Evolutionary conservation across 2,113 vertebrate species (phyloP).

Genomic region (Cebus imitator): DNA sequence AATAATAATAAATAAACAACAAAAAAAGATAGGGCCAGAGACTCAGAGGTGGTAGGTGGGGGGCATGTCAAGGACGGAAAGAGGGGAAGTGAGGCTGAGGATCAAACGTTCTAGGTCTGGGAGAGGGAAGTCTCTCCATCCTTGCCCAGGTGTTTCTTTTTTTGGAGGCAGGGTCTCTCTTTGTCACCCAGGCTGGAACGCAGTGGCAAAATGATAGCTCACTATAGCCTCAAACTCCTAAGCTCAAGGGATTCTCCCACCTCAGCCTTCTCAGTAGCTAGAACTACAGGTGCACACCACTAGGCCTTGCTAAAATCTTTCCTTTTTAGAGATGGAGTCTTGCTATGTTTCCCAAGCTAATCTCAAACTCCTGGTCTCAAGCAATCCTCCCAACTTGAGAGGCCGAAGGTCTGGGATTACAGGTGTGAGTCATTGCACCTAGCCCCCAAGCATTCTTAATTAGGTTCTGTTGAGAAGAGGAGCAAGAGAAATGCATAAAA

Average conservation of each 20-base stretch:
- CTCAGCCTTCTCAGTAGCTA: not conserved
- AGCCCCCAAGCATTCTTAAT: not conserved
- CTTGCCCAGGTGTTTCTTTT: not conserved
- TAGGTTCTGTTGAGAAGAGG: not conserved
- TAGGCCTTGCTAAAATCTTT: not conserved
- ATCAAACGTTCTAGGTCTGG: not conserved
- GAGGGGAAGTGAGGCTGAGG: not conserved
- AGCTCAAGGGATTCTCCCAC: not conserved
- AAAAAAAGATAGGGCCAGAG: not conserved
- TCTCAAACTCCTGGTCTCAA: not conserved
- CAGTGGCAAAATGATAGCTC: not conserved
- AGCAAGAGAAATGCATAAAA: not conserved
- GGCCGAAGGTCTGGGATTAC: not conserved
- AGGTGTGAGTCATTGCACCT: not conserved
- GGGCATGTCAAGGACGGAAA: not conserved
- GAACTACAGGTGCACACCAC: not conserved
- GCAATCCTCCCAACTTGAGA: not conserved
- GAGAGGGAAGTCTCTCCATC: not conserved
- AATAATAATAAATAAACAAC: not conserved
- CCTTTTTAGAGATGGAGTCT: not conserved
- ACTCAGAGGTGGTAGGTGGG: not conserved
- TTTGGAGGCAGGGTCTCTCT: not conserved
- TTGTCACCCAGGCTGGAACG: not conserved
- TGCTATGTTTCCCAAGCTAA: not conserved
- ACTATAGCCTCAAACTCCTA: not conserved